These are phyloP conservation scores for Dyspetes luteomarginatus DNA, from an alignment of 2,888 invertebrate genomes.

Conservation along the genomic window DNA sequence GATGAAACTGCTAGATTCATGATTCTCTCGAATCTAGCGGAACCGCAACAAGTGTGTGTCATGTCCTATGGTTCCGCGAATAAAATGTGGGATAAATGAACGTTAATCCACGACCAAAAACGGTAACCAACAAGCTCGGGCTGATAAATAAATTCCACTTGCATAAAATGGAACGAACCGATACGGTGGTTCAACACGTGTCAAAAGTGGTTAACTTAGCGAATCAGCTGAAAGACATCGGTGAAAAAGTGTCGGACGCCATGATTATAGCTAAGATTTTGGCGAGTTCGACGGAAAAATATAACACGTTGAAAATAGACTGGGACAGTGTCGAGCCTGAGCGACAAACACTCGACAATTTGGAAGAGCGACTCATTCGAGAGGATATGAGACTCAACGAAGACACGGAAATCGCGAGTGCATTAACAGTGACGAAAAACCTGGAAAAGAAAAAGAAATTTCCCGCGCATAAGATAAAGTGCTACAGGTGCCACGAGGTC, in stretches of 20 bases:
- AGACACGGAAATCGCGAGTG: not conserved
- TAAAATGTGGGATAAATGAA: constrained; percentile 63
- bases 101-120: constrained; percentile 10
- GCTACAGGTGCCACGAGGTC: not conserved
- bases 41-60: constrained; percentile 45
- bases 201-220: constrained; percentile 35
- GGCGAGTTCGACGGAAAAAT: not conserved
- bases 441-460: not conserved
- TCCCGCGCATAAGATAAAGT: not conserved
- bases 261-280: not conserved
- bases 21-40: constrained; percentile 50
- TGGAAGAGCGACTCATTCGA: not conserved
- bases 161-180: constrained; percentile 53
- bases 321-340: not conserved
- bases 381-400: not conserved
- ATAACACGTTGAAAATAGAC: not conserved
- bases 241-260: not conserved
- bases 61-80: constrained; percentile 41
- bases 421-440: not conserved
- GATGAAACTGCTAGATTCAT: constrained; percentile 22
- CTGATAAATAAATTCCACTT: constrained; percentile 57
- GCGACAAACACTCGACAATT: not conserved
- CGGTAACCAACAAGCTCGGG: constrained; percentile 56
- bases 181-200: constrained; percentile 60
- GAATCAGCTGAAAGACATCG: constrained; percentile 46